A percentile compares a stretch with the other conserved stretches of the same genome.
These are phyloP conservation scores for Acheta domesticus DNA, from an alignment of 2,888 invertebrate species.

Conservation along the genomic window DNA sequence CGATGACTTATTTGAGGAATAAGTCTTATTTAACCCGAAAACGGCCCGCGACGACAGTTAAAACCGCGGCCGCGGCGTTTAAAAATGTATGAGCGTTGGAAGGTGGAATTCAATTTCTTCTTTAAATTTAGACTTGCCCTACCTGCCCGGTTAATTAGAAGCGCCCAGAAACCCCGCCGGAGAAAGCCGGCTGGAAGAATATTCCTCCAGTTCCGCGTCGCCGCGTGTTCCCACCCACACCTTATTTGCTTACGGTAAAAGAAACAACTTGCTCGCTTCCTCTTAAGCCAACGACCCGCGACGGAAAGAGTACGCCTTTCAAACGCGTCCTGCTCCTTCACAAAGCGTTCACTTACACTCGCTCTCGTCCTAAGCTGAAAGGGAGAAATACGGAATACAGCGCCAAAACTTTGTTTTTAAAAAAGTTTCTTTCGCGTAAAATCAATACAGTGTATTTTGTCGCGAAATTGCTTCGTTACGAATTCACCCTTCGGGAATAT, in stretches of 20 bases:
- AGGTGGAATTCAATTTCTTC: slow-evolving; percentile 18
- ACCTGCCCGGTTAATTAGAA: background rate
- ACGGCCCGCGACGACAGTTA: background rate
- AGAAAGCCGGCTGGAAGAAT: background rate
- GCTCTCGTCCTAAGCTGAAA: too few species aligned
- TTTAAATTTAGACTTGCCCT: background rate
- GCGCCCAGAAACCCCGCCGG: background rate
- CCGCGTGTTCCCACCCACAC: too few species aligned
- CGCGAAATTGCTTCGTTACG: too few species aligned
- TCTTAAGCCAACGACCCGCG: background rate
- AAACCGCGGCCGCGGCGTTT: background rate
- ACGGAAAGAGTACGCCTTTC: too few species aligned
- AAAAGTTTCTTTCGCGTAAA: too few species aligned
- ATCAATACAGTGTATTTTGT: too few species aligned
- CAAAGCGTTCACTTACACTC: too few species aligned
- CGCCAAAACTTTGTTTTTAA: too few species aligned
- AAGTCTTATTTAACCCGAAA: background rate
- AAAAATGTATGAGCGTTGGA: slow-evolving; percentile 6
- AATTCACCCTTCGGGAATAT: too few species aligned
- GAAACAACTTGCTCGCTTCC: background rate
- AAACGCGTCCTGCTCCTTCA: too few species aligned
- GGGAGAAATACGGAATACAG: too few species aligned
- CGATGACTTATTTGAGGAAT: background rate
- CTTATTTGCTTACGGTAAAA: background rate
- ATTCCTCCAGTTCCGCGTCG: too few species aligned